These are phyloP conservation scores for Tortrix viridana DNA, from an alignment of 2,888 invertebrate genomes.

Conservation along the genomic window DNA sequence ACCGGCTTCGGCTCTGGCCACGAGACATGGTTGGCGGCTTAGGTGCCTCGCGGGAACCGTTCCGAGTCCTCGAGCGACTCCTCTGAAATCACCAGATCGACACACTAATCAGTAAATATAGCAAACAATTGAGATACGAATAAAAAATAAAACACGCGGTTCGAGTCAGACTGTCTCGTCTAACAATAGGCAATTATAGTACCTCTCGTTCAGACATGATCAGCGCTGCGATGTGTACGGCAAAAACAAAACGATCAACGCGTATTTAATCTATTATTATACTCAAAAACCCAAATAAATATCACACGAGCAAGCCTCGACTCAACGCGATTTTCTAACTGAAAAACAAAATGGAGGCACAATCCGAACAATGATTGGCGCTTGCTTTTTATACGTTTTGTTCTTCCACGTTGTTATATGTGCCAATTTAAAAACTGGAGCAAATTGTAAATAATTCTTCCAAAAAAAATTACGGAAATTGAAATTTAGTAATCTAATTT, in stretches of 20 bases:
- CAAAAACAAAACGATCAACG: conserved; percentile 59
- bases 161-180: conserved; percentile 50
- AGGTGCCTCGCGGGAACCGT: conserved; percentile 76
- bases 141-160: conserved; percentile 71
- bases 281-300: conserved; percentile 55
- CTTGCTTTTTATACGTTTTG: conserved; percentile 39
- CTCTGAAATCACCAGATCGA: conserved; percentile 71
- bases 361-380: conserved; percentile 30
- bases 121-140: conserved; percentile 49
- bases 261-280: conserved; percentile 67
- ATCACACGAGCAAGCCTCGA: conserved; percentile 54
- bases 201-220: conserved; percentile 82
- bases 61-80: conserved; percentile 79
- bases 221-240: conserved; percentile 53
- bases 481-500: too few species aligned
- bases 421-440: not conserved
- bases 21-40: conserved; percentile 74
- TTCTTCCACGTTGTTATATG: conserved; percentile 17
- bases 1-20: conserved; percentile 80
- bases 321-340: conserved; percentile 49
- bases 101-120: conserved; percentile 50
- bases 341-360: conserved; percentile 70
- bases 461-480: too few species aligned
- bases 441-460: not conserved
- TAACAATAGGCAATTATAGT: conserved; percentile 64